Base-by-base conservation (phyloP, 2,888 invertebrate genomes). In the Epirrhoe alternata region DNA sequence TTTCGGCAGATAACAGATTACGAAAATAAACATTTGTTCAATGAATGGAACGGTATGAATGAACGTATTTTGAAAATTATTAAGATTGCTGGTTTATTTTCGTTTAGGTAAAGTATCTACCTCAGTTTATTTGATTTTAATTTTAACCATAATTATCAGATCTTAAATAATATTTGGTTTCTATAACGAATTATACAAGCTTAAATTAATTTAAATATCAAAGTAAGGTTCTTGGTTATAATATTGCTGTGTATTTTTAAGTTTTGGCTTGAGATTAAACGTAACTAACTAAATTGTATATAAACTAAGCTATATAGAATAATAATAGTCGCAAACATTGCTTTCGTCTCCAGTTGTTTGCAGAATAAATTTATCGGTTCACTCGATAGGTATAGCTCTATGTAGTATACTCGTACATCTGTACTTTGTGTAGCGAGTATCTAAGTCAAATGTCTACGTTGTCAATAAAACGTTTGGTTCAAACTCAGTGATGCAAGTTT, bases 11-110 rank as follows among this genome's bases (percentile, higher is more conserved):
- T 58, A 57, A 49, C 38, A 45, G 59, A 54, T 59, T 49, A 59
- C 59, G 53, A 5, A 55, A 16, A 45, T 64, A 59, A 62, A 58
- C 58, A 61, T 54, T 58, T 61, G 57, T 47, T 16, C 16, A n/a
- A 47, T 47, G 3, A 55, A 62, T 10, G n/a, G 50, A 51, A 59
- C 33, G 35, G 35, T 33, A 24, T 50, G 24, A 51, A 59, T 59
- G 50, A 24, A 33, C 4, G 45, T 35, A 42, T 42, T 42, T 42
- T 12, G 47, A 47, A 47, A 16, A 16, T 47, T 47, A 14, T 14
- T 12, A 47, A 6, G 16, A 47, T 14, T 16, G 14, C 14, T 45
- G 45, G 10, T 16, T 14, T 6, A 47, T 16, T 47, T 16, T 47
- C 16, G 12, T 47, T n/a, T 16, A 47, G 0, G 16, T 6, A 5